These are phyloP conservation scores for Coreoperca whiteheadi DNA, from an alignment of 2,113 vertebrate genomes.

Conservation along the genomic window DNA sequence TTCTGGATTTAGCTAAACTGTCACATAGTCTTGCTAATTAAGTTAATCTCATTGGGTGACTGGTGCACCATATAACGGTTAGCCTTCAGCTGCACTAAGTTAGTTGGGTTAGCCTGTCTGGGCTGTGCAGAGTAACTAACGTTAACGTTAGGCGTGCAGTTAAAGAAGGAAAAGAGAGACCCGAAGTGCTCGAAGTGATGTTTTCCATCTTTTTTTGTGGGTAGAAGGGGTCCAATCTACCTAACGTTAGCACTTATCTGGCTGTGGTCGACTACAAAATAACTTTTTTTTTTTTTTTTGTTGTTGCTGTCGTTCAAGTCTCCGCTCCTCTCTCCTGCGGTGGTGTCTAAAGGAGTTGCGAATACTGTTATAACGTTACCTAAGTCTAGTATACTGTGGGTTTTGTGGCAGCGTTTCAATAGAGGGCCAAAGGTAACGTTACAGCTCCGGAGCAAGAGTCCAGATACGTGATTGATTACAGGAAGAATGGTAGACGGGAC, in stretches of 20 bases:
- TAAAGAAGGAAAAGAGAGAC: not conserved
- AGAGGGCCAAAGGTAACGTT: not conserved
- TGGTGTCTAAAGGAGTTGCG: not conserved
- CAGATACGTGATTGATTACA: conserved; percentile 35
- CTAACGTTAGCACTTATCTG: not conserved
- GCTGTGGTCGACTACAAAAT: conserved; percentile 9
- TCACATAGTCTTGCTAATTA: conserved; percentile 71
- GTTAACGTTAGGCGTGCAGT: not conserved
- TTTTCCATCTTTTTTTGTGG: not conserved
- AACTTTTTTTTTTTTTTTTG: conserved; percentile 55
- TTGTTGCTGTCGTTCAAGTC: conserved; percentile 14
- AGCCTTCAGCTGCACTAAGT: conserved; percentile 42
- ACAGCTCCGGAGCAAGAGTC: not conserved
- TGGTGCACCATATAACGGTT: conserved; percentile 23
- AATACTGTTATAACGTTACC: not conserved
- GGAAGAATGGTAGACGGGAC: conserved; percentile 57
- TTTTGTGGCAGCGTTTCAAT: not conserved
- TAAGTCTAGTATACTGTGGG: not conserved
- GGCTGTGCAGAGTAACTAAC: not conserved
- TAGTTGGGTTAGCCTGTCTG: conserved; percentile 45
- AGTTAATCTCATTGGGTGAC: conserved; percentile 71
- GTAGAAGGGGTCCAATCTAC: not conserved
- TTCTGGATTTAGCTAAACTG: conserved; percentile 71
- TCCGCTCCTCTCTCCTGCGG: not conserved
- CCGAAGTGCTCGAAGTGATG: not conserved